phyloP scores from a whole-genome alignment of 2,888 invertebrate species.

The Chymomyza fuscimana region DNA sequence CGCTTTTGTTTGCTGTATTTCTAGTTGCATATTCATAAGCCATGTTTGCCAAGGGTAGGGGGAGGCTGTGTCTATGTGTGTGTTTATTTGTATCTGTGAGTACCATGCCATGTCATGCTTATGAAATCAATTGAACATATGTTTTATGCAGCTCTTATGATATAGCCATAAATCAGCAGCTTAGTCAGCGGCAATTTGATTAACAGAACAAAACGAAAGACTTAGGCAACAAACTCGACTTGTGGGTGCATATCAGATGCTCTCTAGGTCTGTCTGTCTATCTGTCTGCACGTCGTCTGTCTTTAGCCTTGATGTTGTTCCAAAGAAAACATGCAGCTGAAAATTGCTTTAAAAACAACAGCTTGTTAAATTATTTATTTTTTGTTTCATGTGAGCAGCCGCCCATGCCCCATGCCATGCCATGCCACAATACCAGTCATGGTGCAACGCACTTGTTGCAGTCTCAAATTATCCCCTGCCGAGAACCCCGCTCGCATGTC shows the following conservation, averaged over 20 bases:
- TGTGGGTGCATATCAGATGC: not conserved
- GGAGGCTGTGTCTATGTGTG: slow-evolving; percentile 34
- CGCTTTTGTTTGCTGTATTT: slow-evolving; percentile 9
- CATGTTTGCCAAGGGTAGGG: slow-evolving; percentile 28
- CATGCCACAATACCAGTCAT: slow-evolving; percentile 14
- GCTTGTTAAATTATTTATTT: slow-evolving; percentile 5
- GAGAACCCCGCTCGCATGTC: not conserved
- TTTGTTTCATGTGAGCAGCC: slow-evolving; percentile 2
- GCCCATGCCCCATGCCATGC: not conserved
- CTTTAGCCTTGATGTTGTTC: slow-evolving; percentile 2
- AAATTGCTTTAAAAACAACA: slow-evolving; percentile 8
- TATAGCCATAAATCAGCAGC: slow-evolving; percentile 63
- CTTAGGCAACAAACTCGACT: slow-evolving; percentile 59
- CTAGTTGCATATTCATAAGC: slow-evolving; percentile 63
- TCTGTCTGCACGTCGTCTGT: too few species aligned
- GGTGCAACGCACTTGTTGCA: slow-evolving; percentile 56
- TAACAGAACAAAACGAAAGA: slow-evolving; percentile 62
- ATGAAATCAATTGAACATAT: slow-evolving; percentile 70
- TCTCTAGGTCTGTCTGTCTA: not conserved
- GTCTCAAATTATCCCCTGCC: not conserved
- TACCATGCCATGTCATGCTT: slow-evolving; percentile 46
- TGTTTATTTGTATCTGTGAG: not conserved
- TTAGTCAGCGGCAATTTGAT: slow-evolving; percentile 55
- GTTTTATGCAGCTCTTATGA: slow-evolving; percentile 38
- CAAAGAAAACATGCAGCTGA: not conserved